Percentiles rank a stretch among this genome's conserved stretches.
Evolutionary conservation across 2,797 vertebrate species (phyloP).

Genomic region (Oreochromis mossambicus): DNA sequence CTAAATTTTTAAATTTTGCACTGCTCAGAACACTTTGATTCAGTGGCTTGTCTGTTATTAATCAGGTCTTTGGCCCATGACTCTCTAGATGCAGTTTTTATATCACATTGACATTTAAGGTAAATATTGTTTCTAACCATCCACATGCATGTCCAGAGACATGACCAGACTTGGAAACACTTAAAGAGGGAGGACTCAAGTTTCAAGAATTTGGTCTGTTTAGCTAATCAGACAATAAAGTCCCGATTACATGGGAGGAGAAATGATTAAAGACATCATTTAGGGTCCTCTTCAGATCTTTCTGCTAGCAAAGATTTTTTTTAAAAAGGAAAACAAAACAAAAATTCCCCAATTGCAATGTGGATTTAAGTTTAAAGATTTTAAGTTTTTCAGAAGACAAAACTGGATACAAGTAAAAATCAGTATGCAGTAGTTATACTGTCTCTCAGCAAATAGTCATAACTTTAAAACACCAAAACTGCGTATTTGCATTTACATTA

Average conservation of each 20-base stretch:
- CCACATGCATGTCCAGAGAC: not conserved
- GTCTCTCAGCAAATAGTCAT: not conserved
- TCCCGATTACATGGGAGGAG: fast-evolving
- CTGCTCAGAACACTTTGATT: not conserved
- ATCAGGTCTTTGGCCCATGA: not conserved
- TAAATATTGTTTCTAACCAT: not conserved
- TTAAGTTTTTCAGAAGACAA: not conserved
- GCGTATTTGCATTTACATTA: not conserved
- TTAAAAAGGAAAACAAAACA: not conserved
- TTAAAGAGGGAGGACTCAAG: not conserved
- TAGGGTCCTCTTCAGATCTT: not conserved
- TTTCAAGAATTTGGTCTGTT: not conserved
- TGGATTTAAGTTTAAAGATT: not conserved
- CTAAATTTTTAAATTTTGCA: not conserved
- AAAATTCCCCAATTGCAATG: not conserved
- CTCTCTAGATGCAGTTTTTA: not conserved
- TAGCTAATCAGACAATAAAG: not conserved
- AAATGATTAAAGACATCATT: not conserved
- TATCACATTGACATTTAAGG: not conserved
- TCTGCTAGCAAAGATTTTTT: not conserved
- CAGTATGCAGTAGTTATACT: not conserved
- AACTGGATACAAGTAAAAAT: not conserved
- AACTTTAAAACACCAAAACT: not conserved
- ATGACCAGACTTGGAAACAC: not conserved
- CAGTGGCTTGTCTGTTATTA: not conserved